Evolutionary conservation across 2,888 invertebrate species (phyloP), one percentile per base, ranked within the genome.

Genomic region (Resseliella maxima): DNA sequence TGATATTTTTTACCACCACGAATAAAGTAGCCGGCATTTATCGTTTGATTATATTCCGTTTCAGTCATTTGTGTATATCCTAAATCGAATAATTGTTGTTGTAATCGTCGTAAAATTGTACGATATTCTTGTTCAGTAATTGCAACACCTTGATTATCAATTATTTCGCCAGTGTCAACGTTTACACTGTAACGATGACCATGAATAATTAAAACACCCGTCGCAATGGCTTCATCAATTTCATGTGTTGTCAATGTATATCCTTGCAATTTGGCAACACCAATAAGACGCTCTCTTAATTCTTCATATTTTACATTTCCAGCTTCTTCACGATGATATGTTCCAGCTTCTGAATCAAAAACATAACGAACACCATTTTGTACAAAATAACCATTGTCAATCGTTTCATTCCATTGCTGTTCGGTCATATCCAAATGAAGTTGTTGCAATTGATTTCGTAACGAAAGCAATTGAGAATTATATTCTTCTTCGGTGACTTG

Each of bases 1-100:
- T 15, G 36, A 46, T 86, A 86, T 45, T 64, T 86, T 21, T 72
- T n/a, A 0, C 86, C 86, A 45, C 24, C 35, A 3, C 72, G 41
- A 12, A 72, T 41, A 81, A 86, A 86, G 15, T 35, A 72, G 1
- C 86, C 86, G 6, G 50, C 15, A 1, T 46, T 27, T 21, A 86
- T 86, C 0, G 86, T 86, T 50, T 45, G 83, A 86, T 86, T 86
- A 15, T 50, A 86, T 83, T 86, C 83, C 6, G 3, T 27, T 83
- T 86, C 86, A 10, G 86, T 85, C 38, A 86, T 50, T 50, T 83
- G 83, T 46, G 36, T 46, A 18, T 46, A 86, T 0, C 86, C 86
- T 1, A 86, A n/a, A 2, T 18, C 45, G 18, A n/a, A 1, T 21
- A 86, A 83, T 86, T 81, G 81, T 1, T 85, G 18, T 46, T 83